Conservation (phyloP, 2,888 invertebrate species). For the Pachycephus smyrnensis region DNA sequence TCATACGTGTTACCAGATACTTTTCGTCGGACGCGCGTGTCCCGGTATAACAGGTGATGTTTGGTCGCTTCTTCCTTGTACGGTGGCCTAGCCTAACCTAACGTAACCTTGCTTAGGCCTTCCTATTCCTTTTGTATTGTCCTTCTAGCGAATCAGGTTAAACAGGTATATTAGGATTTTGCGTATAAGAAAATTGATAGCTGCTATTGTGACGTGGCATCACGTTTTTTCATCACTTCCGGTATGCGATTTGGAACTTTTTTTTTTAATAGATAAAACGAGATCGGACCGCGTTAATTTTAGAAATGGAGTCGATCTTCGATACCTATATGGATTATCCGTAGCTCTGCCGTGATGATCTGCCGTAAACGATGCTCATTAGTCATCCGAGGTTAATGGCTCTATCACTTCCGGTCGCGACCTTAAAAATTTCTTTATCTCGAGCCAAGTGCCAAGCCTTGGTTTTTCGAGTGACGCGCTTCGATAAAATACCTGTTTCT, state of each 20-base stretch:
- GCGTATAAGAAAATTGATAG: neutral
- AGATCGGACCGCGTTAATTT: neutral
- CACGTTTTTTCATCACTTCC: neutral
- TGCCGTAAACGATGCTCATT: neutral
- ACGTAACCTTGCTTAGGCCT: neutral
- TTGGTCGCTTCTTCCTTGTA: slow-evolving; percentile 14
- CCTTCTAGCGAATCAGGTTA: neutral
- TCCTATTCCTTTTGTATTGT: neutral
- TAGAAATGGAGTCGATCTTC: neutral
- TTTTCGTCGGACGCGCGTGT: slow-evolving; percentile 13
- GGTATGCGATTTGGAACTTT: neutral
- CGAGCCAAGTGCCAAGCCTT: slow-evolving; percentile 57
- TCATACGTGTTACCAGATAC: slow-evolving; percentile 3
- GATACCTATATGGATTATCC: neutral
- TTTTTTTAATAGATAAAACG: neutral
- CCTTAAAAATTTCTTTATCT: neutral
- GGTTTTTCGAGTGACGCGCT: slow-evolving; percentile 55
- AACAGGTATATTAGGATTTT: neutral
- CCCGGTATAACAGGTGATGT: slow-evolving; percentile 34
- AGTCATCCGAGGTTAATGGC: neutral
- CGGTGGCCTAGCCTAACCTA: neutral
- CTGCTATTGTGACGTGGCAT: neutral
- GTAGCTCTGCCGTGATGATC: neutral
- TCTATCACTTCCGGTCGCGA: neutral
- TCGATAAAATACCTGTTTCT: neutral